These are phyloP conservation scores for Lordiphosa andalusiaca DNA, from an alignment of 2,888 invertebrate genomes.

Conservation along the genomic window DNA sequence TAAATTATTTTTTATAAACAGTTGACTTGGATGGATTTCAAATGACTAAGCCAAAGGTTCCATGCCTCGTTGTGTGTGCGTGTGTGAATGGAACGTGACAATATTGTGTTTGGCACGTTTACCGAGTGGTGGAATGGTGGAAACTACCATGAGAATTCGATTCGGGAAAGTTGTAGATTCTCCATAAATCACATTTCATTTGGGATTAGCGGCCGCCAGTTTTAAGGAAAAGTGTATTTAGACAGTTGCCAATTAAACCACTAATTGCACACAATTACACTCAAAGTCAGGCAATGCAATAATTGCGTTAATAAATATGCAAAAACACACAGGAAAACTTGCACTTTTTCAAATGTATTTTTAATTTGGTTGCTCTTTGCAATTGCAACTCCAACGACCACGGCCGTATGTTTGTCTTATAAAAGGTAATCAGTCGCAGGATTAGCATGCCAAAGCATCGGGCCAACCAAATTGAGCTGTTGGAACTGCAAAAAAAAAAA, in stretches of 20 bases:
- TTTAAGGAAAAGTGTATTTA: constrained; percentile 50
- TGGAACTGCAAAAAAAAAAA: constrained; percentile 29
- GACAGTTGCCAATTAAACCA: constrained; percentile 57
- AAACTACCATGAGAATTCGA: constrained; percentile 1
- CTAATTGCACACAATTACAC: constrained; percentile 68
- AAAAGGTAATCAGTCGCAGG: constrained; percentile 60
- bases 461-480: constrained; percentile 22
- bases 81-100: constrained; percentile 52
- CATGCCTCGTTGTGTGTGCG: neutral
- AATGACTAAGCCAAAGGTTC: constrained; percentile 41
- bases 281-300: constrained; percentile 46
- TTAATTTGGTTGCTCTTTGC: constrained; percentile 13
- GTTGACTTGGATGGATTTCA: constrained; percentile 26
- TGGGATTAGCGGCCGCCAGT: constrained; percentile 17
- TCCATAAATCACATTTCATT: constrained; percentile 7
- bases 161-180: constrained; percentile 2
- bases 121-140: constrained; percentile 20
- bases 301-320: constrained; percentile 31
- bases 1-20: too few relatives aligned
- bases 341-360: constrained; percentile 9
- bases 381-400: constrained; percentile 5
- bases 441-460: constrained; percentile 41
- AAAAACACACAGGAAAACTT: constrained; percentile 26
- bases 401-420: constrained; percentile 59
- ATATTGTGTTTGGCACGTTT: constrained; percentile 56